A percentile compares a stretch with the other conserved stretches of the same genome.
Evolutionary conservation across 1,140 invertebrate species (phyloP).

Genomic region (Melanaphis sacchari): DNA sequence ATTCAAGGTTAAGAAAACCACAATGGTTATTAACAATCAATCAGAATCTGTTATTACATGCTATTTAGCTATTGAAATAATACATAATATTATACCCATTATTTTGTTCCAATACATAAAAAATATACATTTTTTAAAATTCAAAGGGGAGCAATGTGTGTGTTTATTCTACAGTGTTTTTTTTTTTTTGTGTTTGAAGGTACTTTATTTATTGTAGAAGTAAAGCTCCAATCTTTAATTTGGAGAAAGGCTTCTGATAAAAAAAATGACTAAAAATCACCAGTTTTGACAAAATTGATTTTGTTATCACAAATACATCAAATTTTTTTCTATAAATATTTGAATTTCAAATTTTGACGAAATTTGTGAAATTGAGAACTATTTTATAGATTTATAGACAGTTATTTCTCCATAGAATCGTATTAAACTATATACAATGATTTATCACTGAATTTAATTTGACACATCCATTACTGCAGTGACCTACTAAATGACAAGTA

Average conservation of each 20-base stretch:
- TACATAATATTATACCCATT: background rate
- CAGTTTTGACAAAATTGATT: too few species aligned
- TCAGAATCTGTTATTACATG: background rate
- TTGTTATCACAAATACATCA: background rate
- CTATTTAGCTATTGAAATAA: background rate
- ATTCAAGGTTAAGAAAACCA: slow-evolving; percentile 6
- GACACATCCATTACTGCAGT: background rate
- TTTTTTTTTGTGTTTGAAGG: background rate
- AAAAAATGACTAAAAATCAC: too few species aligned
- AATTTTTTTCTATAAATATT: background rate
- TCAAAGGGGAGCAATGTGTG: background rate
- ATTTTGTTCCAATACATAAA: background rate
- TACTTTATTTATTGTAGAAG: background rate
- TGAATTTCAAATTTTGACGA: background rate
- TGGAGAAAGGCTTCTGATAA: background rate
- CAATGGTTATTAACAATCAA: background rate
- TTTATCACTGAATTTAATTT: background rate
- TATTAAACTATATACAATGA: background rate
- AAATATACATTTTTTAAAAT: background rate
- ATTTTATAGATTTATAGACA: background rate
- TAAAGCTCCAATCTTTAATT: background rate
- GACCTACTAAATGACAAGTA: background rate
- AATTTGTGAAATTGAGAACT: too few species aligned
- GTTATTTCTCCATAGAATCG: background rate
- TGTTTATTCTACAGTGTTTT: background rate